phyloP scores from a whole-genome alignment of 2,888 invertebrate species.

The Drosophila anomalipes region DNA sequence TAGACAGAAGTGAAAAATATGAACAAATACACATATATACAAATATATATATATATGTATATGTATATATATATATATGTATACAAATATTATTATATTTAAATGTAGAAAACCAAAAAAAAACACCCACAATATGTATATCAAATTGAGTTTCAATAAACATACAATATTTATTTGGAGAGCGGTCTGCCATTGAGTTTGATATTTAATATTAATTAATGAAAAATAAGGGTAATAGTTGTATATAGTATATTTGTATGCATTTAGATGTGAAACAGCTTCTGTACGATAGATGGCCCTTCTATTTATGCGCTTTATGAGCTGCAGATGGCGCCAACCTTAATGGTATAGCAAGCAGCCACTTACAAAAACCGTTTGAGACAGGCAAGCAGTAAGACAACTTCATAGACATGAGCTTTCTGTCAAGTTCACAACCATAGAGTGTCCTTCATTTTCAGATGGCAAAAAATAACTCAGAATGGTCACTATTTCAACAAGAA shows the following conservation, averaged over 20 bases:
- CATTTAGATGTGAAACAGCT: not conserved
- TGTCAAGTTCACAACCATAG: too few species aligned
- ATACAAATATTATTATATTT: constrained; percentile 58
- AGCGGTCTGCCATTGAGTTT: not conserved
- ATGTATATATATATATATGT: not conserved
- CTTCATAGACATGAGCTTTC: not conserved
- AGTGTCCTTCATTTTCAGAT: not conserved
- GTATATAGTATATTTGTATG: not conserved
- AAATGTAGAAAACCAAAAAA: constrained; percentile 56
- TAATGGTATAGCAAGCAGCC: not conserved
- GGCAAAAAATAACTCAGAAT: constrained; percentile 3
- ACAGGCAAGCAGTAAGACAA: not conserved
- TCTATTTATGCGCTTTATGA: rapidly evolving
- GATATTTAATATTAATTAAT: not conserved
- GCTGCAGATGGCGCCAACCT: constrained; percentile 4
- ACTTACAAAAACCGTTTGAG: not conserved
- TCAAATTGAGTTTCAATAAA: constrained; percentile 80
- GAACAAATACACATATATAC: constrained; percentile 34
- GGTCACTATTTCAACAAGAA: not conserved
- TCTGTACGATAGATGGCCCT: not conserved
- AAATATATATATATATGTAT: constrained; percentile 42
- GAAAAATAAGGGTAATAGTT: not conserved
- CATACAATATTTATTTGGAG: constrained; percentile 65
- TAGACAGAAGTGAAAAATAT: constrained; percentile 56
- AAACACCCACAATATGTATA: constrained; percentile 64